These are phyloP conservation scores for Cyprinodon variegatus DNA, from an alignment of 2,113 vertebrate species.

Conservation along the genomic window DNA sequence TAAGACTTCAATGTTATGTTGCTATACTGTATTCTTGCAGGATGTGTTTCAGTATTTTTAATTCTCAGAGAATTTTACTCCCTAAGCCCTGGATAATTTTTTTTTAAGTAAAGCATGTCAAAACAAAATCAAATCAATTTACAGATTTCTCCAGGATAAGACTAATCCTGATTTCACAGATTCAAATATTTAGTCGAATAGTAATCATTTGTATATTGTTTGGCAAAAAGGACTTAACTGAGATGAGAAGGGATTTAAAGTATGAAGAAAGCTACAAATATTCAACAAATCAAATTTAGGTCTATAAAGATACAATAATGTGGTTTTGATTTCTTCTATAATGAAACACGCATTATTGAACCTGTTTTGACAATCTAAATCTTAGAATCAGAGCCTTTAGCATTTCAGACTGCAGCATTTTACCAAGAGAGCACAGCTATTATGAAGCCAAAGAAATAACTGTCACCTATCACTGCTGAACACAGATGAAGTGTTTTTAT, in stretches of 20 bases:
- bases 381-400: neutral
- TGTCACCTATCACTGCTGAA: neutral
- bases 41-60: neutral
- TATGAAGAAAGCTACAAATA: neutral
- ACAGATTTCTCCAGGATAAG: neutral
- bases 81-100: no score
- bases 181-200: neutral
- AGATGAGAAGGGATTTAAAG: neutral
- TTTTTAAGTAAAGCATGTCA: neutral
- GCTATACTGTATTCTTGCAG: neutral
- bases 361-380: neutral
- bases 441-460: constrained; percentile 1
- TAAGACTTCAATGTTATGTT: neutral
- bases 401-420: no score
- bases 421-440: no score
- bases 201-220: neutral
- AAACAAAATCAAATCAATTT: neutral
- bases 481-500: neutral
- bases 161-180: neutral
- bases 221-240: neutral
- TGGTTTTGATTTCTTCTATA: no score
- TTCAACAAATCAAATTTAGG: neutral
- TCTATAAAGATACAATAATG: neutral
- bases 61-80: neutral
- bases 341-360: neutral